Evolutionary conservation across 2,797 vertebrate species (phyloP).

Genomic region (Arnoldichthys spilopterus): DNA sequence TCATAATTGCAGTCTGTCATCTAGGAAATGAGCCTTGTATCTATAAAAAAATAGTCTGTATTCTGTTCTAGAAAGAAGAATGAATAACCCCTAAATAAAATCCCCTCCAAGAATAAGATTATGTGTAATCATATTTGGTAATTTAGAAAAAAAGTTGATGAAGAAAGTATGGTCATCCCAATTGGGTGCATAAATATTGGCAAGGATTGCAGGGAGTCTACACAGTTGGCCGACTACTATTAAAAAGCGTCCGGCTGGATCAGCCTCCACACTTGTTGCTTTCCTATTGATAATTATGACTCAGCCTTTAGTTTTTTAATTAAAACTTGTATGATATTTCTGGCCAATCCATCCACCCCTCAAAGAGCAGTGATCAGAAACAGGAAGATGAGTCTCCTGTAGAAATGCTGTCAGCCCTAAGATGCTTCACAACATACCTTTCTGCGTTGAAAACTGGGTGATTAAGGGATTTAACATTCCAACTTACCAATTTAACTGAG

Average conservation of each 20-base stretch:
- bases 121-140: neutral
- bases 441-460: constrained; percentile 23
- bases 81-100: neutral
- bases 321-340: constrained; percentile 13
- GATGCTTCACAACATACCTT: neutral
- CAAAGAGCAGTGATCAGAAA: neutral
- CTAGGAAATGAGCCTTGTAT: neutral
- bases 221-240: neutral
- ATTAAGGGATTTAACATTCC: constrained; percentile 33
- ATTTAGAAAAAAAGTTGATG: neutral
- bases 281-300: neutral
- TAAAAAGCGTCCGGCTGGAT: neutral
- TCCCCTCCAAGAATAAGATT: neutral
- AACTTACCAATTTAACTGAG: constrained; percentile 16
- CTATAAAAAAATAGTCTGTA: constrained; percentile 5
- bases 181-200: neutral
- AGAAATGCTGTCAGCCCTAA: constrained; percentile 20
- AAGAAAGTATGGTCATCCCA: neutral
- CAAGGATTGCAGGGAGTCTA: neutral
- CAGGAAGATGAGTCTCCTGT: constrained; percentile 11
- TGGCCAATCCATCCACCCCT: constrained; percentile 3
- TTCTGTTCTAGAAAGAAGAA: constrained; percentile 17
- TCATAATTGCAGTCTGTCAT: neutral
- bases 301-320: constrained; percentile 9
- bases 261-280: neutral